A percentile compares a stretch with the other conserved stretches of the same genome.
Conservation (phyloP, 2,113 vertebrate genomes). For the Nibea albiflora region DNA sequence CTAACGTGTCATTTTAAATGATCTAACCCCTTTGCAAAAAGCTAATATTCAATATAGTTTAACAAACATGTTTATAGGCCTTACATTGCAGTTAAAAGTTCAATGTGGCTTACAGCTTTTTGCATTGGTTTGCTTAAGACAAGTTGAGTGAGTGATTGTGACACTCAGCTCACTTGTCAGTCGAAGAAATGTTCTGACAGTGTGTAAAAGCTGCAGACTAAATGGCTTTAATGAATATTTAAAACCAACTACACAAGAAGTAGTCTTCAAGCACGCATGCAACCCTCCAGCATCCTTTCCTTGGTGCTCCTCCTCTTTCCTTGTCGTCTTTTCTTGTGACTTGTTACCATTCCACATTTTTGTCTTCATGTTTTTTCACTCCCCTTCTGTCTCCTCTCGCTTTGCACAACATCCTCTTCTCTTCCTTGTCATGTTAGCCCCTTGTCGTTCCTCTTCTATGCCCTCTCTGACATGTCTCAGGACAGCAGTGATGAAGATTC, state of each 20-base stretch:
- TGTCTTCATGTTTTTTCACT: constrained; percentile 31
- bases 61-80: neutral
- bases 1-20: neutral
- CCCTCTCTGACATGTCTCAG: constrained; percentile 94
- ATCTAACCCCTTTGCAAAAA: neutral
- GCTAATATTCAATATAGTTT: neutral
- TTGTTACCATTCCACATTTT: constrained; percentile 35
- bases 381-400: constrained; percentile 23
- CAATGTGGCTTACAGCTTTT: neutral
- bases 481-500: constrained; percentile 93
- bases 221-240: constrained; percentile 40
- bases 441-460: constrained; percentile 94
- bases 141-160: constrained; percentile 4
- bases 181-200: constrained; percentile 4
- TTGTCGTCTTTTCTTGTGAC: constrained; percentile 31
- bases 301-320: constrained; percentile 16
- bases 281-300: constrained; percentile 31
- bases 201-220: constrained; percentile 15
- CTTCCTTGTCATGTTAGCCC: constrained; percentile 86
- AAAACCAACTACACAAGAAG: neutral
- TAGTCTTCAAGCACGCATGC: constrained; percentile 28
- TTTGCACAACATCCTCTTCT: constrained; percentile 30
- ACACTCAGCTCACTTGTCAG: neutral
- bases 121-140: neutral
- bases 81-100: neutral